Percentiles rank a stretch among this genome's conserved stretches.
These are phyloP conservation scores for Gymnothorax javanicus DNA, from an alignment of 2,797 vertebrate species.

Conservation along the genomic window DNA sequence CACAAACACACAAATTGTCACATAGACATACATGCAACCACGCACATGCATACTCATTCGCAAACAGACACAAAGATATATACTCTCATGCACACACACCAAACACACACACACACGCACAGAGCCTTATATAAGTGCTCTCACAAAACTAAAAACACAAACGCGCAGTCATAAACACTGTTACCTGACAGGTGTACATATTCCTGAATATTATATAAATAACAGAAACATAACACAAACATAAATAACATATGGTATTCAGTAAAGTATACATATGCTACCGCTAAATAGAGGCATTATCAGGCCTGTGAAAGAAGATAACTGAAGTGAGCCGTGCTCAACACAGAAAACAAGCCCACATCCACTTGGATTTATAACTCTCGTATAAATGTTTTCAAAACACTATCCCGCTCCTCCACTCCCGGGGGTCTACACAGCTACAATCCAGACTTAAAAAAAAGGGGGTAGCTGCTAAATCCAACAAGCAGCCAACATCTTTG, in stretches of 20 bases:
- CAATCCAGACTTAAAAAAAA: background rate
- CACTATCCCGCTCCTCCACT: background rate
- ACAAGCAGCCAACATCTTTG: background rate
- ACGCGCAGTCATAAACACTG: too few relatives aligned
- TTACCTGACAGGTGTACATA: too few relatives aligned
- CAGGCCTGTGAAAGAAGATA: background rate
- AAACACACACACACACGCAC: background rate
- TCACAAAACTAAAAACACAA: background rate
- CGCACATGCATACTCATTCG: background rate
- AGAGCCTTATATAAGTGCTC: background rate
- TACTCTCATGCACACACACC: background rate
- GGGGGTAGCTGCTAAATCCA: background rate
- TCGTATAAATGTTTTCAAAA: conserved; percentile 18
- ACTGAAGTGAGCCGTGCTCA: too few relatives aligned
- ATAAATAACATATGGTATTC: too few relatives aligned
- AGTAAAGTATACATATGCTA: too few relatives aligned
- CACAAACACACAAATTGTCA: background rate
- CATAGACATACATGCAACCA: background rate
- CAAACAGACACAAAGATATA: background rate
- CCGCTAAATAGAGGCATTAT: background rate
- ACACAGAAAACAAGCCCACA: background rate
- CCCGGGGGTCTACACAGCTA: background rate
- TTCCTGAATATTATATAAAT: too few relatives aligned
- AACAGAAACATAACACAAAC: too few relatives aligned
- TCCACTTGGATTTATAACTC: background rate